Evolutionary conservation across 2,888 invertebrate genomes (phyloP).

Genomic region (Apantesis nais): DNA sequence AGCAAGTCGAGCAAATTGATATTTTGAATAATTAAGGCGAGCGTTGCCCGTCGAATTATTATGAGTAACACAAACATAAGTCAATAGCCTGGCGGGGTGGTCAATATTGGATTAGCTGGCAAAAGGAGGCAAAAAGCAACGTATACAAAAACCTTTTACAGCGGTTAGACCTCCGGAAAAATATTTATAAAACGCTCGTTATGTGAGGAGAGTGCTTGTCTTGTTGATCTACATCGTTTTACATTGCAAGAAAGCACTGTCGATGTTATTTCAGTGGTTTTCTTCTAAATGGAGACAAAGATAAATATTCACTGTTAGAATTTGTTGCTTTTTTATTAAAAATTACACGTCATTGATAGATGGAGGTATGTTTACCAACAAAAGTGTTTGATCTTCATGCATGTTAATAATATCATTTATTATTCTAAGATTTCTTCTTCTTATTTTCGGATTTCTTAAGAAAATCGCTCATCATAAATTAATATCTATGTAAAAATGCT

Average conservation of each 20-base stretch:
- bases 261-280: conserved; percentile 1
- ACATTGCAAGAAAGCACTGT: conserved; percentile 3
- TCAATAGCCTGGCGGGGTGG: conserved; percentile 84
- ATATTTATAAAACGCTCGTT: conserved; percentile 78
- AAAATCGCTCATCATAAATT: too few relatives aligned
- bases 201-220: conserved; percentile 64
- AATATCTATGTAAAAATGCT: too few relatives aligned
- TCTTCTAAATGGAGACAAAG: conserved; percentile 3
- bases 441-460: background rate
- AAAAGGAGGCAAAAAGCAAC: conserved; percentile 86
- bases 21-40: conserved; percentile 84
- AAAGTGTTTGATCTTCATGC: background rate
- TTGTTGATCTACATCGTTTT: conserved; percentile 23
- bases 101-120: conserved; percentile 85
- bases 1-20: conserved; percentile 79
- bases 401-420: background rate
- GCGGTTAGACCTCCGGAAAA: conserved; percentile 80
- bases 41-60: conserved; percentile 76
- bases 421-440: background rate
- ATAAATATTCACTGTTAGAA: background rate
- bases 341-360: background rate
- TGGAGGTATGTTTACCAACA: background rate
- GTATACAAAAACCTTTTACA: conserved; percentile 86
- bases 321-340: background rate
- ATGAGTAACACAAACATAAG: conserved; percentile 84